Evolutionary conservation across 2,113 vertebrate species (phyloP).

Genomic region (Datnioides undecimradiatus): DNA sequence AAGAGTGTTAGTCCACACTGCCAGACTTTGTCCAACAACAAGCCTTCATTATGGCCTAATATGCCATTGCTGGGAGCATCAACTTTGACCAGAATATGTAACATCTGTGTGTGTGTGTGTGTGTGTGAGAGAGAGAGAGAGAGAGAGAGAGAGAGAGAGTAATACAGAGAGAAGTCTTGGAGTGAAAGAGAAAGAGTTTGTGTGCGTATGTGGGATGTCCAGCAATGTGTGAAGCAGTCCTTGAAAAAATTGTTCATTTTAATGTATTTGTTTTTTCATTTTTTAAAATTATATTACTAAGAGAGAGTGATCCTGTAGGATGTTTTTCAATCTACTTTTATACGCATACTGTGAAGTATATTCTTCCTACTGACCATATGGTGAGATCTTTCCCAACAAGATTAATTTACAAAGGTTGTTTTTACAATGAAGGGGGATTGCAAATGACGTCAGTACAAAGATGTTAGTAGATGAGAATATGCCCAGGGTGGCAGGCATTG

Average conservation of each 20-base stretch:
- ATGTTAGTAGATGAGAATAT: neutral
- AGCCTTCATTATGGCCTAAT: constrained; percentile 71
- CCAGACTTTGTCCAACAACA: constrained; percentile 69
- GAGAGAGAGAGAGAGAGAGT: neutral
- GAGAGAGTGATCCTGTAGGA: neutral
- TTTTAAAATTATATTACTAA: neutral
- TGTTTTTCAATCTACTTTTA: neutral
- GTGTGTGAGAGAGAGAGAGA: neutral
- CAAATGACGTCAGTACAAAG: neutral
- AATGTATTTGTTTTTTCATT: neutral
- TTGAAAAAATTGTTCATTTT: neutral
- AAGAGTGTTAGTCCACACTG: constrained; percentile 68
- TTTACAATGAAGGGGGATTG: neutral
- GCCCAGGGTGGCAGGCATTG: neutral
- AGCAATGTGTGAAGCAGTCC: neutral
- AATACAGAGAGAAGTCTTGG: too few species aligned
- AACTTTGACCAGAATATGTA: constrained; percentile 56
- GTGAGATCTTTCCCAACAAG: neutral
- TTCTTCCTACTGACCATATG: neutral
- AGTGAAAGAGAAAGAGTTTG: neutral
- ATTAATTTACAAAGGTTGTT: neutral
- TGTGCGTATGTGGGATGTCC: neutral
- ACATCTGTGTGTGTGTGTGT: constrained; percentile 7
- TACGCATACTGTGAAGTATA: neutral
- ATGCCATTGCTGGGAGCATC: constrained; percentile 68